phyloP scores from a whole-genome alignment of 1,140 invertebrate species.

The Fopius arisanus region DNA sequence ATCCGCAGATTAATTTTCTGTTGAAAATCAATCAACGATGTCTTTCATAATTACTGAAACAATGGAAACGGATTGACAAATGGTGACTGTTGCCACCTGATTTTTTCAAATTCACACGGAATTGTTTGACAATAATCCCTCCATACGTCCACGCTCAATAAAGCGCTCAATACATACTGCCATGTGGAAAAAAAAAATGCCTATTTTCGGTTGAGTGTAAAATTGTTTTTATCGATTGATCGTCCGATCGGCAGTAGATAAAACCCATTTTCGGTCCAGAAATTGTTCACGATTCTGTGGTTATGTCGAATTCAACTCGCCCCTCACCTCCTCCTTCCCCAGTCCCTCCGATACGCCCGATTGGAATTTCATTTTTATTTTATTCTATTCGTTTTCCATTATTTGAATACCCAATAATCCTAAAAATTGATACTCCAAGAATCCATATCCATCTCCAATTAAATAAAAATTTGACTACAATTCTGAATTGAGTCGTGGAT shows the following conservation, averaged over 20 bases:
- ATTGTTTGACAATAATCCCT: neutral
- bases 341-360: too few species aligned
- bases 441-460: too few species aligned
- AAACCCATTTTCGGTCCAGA: conserved; percentile 13
- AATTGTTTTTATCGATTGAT: conserved; percentile 36
- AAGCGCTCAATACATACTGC: neutral
- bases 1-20: neutral
- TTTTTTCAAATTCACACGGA: neutral
- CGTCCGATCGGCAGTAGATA: conserved; percentile 22
- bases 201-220: conserved; percentile 32
- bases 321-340: neutral
- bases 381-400: neutral
- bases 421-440: too few species aligned
- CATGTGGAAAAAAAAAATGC: conserved; percentile 5
- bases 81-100: neutral
- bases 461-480: too few species aligned
- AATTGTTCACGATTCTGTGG: conserved; percentile 3
- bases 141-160: neutral
- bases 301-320: neutral
- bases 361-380: neutral
- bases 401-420: neutral
- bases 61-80: neutral
- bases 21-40: neutral
- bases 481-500: too few species aligned
- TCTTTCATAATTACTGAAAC: neutral